Evolutionary conservation across 1,140 invertebrate genomes (phyloP).

Genomic region (Phenacoccus solenopsis): DNA sequence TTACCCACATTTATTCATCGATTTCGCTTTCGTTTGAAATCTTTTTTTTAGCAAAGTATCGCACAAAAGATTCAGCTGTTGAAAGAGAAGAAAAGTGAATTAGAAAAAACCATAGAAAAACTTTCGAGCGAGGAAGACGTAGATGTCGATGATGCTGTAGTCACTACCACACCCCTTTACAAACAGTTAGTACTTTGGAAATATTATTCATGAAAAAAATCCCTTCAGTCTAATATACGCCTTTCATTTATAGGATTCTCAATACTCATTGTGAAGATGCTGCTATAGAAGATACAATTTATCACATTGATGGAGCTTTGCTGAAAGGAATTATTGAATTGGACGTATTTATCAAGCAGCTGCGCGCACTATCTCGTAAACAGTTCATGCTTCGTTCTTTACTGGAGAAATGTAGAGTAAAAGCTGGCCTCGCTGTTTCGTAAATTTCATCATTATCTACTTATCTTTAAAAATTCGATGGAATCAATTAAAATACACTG

Average conservation of each 20-base stretch:
- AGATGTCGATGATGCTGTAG: constrained; percentile 92
- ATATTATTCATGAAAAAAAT: neutral
- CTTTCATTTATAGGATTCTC: constrained; percentile 51
- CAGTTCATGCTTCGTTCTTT: constrained; percentile 92
- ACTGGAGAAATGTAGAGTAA: constrained; percentile 93
- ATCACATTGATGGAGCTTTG: constrained; percentile 93
- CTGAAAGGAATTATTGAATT: constrained; percentile 85
- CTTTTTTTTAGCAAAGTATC: constrained; percentile 32
- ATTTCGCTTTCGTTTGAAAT: constrained; percentile 36
- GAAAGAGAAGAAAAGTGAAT: constrained; percentile 72
- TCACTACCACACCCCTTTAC: constrained; percentile 89
- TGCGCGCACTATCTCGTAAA: constrained; percentile 81
- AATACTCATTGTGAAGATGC: constrained; percentile 96
- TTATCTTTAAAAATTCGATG: too few relatives aligned
- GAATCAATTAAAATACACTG: too few relatives aligned
- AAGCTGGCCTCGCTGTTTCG: constrained; percentile 58
- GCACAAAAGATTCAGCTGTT: constrained; percentile 73
- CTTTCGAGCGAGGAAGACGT: constrained; percentile 65
- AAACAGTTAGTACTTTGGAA: constrained; percentile 56
- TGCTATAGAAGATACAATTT: constrained; percentile 95
- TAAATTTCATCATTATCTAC: too few relatives aligned
- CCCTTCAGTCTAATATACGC: neutral
- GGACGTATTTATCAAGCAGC: constrained; percentile 93
- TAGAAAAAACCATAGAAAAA: constrained; percentile 66
- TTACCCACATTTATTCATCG: neutral